Percentiles rank a stretch among this genome's conserved stretches.
Evolutionary conservation across 2,797 vertebrate species (phyloP).

Genomic region (Periparus ater): DNA sequence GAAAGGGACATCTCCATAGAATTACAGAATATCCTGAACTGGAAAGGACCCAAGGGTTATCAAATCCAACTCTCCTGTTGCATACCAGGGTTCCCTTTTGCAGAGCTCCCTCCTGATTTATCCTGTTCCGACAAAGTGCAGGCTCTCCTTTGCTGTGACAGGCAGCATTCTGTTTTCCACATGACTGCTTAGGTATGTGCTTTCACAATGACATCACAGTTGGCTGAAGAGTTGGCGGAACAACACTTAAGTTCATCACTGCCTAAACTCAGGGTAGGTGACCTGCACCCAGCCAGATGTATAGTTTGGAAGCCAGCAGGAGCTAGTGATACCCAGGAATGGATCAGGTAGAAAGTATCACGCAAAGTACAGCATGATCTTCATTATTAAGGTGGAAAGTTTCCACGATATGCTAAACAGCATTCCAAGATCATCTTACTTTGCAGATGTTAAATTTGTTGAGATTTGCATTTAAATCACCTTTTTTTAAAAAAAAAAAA

Average conservation of each 20-base stretch:
- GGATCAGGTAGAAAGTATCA: neutral
- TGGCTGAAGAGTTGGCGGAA: neutral
- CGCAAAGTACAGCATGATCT: fast-evolving
- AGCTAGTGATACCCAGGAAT: neutral
- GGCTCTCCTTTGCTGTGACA: neutral
- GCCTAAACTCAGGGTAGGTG: neutral
- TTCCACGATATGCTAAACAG: neutral
- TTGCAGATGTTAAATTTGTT: neutral
- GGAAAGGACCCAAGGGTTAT: neutral
- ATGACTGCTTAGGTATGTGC: neutral
- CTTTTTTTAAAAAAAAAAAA: neutral
- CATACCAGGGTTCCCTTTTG: neutral
- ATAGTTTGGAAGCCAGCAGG: neutral
- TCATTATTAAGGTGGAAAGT: neutral
- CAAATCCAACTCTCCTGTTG: neutral
- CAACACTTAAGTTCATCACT: neutral
- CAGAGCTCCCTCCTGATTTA: neutral
- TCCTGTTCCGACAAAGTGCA: neutral
- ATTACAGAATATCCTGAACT: neutral
- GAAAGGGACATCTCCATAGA: neutral
- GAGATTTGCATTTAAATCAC: neutral
- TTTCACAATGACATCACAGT: neutral
- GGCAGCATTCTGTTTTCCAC: neutral
- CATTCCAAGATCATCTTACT: neutral
- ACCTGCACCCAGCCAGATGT: neutral